Evolutionary conservation across 1,140 invertebrate genomes (phyloP).

Genomic region (Zaprionus tsacasi): DNA sequence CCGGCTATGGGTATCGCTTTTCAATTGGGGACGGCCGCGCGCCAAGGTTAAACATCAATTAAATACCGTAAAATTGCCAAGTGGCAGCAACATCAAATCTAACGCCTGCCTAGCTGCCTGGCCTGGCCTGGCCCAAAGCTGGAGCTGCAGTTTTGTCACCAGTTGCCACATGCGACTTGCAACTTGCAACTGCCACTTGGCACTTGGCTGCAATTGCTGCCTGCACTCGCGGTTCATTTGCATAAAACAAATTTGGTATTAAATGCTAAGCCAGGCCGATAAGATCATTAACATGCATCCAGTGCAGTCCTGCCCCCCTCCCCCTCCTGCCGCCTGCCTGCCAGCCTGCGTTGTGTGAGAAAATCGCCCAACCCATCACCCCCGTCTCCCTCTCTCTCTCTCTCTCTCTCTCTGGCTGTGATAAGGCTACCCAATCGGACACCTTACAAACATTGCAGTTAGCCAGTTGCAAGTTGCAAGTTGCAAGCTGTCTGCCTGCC

Average conservation of each 20-base stretch:
- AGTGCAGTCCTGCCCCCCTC: conserved; percentile 41
- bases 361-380: conserved; percentile 34
- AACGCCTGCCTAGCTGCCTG: conserved; percentile 48
- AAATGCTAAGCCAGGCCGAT: conserved; percentile 75
- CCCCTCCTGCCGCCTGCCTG: neutral
- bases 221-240: conserved; percentile 67
- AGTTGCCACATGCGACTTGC: conserved; percentile 21
- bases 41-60: conserved; percentile 81
- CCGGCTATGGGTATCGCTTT: conserved; percentile 48
- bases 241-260: conserved; percentile 84
- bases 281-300: conserved; percentile 66
- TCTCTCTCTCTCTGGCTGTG: conserved; percentile 17
- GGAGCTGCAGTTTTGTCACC: conserved; percentile 41
- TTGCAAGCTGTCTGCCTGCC: conserved; percentile 4
- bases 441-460: conserved; percentile 75
- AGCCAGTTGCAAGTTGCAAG: conserved; percentile 21
- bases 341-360: conserved; percentile 45
- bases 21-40: conserved; percentile 44
- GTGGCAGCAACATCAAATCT: conserved; percentile 65
- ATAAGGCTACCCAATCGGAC: conserved; percentile 54
- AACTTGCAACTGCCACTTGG: conserved; percentile 33
- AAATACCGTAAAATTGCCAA: conserved; percentile 63
- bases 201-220: conserved; percentile 47
- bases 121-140: neutral
- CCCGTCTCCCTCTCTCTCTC: neutral